Percentiles rank a stretch among this genome's conserved stretches.
Conservation (phyloP, 2,888 invertebrate genomes). For the Chloroclysta siterata region DNA sequence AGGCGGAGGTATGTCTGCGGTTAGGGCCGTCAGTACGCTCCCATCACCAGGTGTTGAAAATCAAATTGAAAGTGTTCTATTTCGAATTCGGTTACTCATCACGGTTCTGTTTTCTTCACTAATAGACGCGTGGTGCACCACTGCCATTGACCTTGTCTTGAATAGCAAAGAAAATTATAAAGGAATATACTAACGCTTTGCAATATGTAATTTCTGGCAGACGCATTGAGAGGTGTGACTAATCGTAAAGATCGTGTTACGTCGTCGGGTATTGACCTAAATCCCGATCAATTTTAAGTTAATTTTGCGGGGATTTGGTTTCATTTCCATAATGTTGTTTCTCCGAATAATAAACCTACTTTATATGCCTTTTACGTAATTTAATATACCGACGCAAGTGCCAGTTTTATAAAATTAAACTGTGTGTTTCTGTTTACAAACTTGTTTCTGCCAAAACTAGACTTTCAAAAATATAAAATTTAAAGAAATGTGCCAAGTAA, state of each 20-base stretch:
- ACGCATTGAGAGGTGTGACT: conserved; percentile 34
- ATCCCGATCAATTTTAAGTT: conserved; percentile 25
- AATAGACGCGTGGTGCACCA: conserved; percentile 67
- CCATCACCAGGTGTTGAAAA: conserved; percentile 63
- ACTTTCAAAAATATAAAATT: neutral
- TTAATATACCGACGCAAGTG: neutral
- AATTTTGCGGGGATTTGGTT: conserved; percentile 33
- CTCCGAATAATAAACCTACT: conserved; percentile 3
- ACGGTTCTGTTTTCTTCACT: conserved; percentile 71
- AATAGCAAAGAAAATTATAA: conserved; percentile 57
- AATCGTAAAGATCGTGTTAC: conserved; percentile 34
- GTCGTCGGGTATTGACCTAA: conserved; percentile 33
- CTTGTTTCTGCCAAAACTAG: neutral
- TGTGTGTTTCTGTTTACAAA: too few species aligned
- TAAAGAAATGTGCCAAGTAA: too few species aligned
- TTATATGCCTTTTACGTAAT: neutral
- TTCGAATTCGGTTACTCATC: conserved; percentile 73
- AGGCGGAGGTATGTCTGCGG: conserved; percentile 40
- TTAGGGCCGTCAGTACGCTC: conserved; percentile 50
- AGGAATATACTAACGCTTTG: conserved; percentile 58
- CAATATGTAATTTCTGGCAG: conserved; percentile 46
- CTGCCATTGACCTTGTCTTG: conserved; percentile 81
- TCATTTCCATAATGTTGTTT: conserved; percentile 21
- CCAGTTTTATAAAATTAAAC: too few species aligned
- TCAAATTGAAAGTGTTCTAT: conserved; percentile 76